Base-by-base conservation (phyloP, 64 coral and sea anemone genomes). In the Montipora foliosa region DNA sequence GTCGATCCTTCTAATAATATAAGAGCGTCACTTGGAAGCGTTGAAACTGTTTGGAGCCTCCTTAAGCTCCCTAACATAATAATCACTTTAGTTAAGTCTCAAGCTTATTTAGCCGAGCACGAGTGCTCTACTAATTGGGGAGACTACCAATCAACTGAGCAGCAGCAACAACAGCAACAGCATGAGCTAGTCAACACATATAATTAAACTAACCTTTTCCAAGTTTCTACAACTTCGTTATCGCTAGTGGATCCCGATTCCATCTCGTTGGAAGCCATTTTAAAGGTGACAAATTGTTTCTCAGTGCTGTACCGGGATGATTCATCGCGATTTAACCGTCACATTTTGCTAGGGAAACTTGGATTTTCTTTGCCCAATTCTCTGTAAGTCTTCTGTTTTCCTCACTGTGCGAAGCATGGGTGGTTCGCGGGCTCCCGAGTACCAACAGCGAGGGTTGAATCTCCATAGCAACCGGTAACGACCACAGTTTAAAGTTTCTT, bases 401-500 rank as follows among this genome's bases (percentile, higher is more conserved):
- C 29, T 29, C 1, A 29, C 29, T 1, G 29, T 29, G 29, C 29
- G 29, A 29, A 29, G 29, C 29, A 29, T 44, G 2, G 44, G 47
- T 14, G 46, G 44, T 47, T 80, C 45, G 59, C 17, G 53, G 53
- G 53, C 5, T 57, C 5, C 0, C 6, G 49, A 16, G 7, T 10
- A 16, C 8, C 58, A 22, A 84, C 82, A 84, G 19, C 93, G 87
- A 94, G 93, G 79, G 55, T 67, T 58, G 3, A 1, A 88, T 94
- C 75, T 84, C 93, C 93, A 90, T 77, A 70, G 79, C 78, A 94
- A 94, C 93, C 14, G 53, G 8, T 45, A n/a, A 55, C 79, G 46
- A 29, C n/a, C 14, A 57, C 22, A 66, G 55, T 25, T 89, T 0
- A 46, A 0, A 2, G n/a, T 14, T 24, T 4, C 8, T 78, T 67